Evolutionary conservation across 2,113 vertebrate genomes (phyloP), one percentile per base, ranked within the genome.

Genomic region (Brachypteracias leptosomus): DNA sequence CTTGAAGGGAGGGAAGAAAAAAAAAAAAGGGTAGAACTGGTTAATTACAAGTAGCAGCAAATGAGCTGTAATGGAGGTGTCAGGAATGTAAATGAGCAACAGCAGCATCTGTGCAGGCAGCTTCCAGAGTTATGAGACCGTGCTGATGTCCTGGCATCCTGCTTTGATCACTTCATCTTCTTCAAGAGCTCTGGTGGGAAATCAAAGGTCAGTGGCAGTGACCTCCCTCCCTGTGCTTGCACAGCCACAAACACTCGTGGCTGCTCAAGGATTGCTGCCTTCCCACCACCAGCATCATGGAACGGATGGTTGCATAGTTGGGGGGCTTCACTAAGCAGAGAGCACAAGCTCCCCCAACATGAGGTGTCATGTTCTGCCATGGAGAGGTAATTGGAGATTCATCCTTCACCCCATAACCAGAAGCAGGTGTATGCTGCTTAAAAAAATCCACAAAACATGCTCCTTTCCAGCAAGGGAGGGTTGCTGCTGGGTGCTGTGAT

Each of bases 91-190:
- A 97, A 97, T 94, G 96, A 95, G 85, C 3, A 10, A 80, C 71
- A 95, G 96, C 63, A 85, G 61, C 78, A 78, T 96, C 97, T 97
- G 95, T 88, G 92, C 35, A 20, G 85, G 95, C 92, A 95, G 94
- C 96, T 95, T 90, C 85, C 96, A 87, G 95, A 96, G 97, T 97
- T 98, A 98, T 96, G 97, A 98, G 98, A 94, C 96, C 72, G 96
- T 36, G 93, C 95, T 90, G 96, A 93, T 89, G 96, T 70, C 49
- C 96, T 90, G 85, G 97, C 92, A 95, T 96, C 97, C 85, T 31
- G 97, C 96, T 98, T 97, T 97, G 98, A 98, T 97, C 96, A 71
- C 97, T 98, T 98, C 97, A 98, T 98, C 98, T 97, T 96, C 82
- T 77, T 96, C 95, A 75, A 93, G 96, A 87, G 95, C 93, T 98